Conservation (phyloP, 1,140 invertebrate genomes). For the Zaprionus inermis region DNA sequence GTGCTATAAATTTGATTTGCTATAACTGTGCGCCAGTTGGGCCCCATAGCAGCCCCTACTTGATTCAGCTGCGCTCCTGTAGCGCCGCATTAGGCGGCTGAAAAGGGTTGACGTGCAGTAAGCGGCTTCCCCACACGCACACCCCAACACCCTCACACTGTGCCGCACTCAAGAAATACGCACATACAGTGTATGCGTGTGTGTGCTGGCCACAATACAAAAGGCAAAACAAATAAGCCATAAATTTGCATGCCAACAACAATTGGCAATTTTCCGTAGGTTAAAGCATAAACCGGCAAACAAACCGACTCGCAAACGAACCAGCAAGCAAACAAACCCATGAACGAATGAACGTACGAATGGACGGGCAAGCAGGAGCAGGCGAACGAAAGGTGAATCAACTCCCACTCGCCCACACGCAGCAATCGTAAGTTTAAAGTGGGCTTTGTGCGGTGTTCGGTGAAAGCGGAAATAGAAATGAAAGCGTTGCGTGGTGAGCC, state of each 20-base stretch:
- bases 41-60: background rate
- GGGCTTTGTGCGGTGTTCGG: constrained; percentile 48
- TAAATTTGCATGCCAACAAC: constrained; percentile 80
- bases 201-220: constrained; percentile 37
- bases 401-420: background rate
- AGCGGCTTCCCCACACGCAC: constrained; percentile 28
- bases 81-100: constrained; percentile 38
- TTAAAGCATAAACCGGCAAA: constrained; percentile 59
- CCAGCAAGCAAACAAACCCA: constrained; percentile 29
- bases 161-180: constrained; percentile 4
- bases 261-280: constrained; percentile 76
- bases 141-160: background rate
- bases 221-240: constrained; percentile 67
- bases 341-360: constrained; percentile 20
- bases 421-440: constrained; percentile 51
- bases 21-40: background rate
- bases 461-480: constrained; percentile 57
- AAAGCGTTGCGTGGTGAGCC: constrained; percentile 24
- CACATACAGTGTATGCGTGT: constrained; percentile 6
- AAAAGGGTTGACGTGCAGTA: constrained; percentile 57
- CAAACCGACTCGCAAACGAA: constrained; percentile 61
- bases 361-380: constrained; percentile 11
- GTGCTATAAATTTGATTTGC: too few relatives aligned
- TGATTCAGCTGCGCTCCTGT: constrained; percentile 22
- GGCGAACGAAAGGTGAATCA: constrained; percentile 34